Evolutionary conservation across 2,888 invertebrate genomes (phyloP).

Genomic region (Aleiodes alternator): DNA sequence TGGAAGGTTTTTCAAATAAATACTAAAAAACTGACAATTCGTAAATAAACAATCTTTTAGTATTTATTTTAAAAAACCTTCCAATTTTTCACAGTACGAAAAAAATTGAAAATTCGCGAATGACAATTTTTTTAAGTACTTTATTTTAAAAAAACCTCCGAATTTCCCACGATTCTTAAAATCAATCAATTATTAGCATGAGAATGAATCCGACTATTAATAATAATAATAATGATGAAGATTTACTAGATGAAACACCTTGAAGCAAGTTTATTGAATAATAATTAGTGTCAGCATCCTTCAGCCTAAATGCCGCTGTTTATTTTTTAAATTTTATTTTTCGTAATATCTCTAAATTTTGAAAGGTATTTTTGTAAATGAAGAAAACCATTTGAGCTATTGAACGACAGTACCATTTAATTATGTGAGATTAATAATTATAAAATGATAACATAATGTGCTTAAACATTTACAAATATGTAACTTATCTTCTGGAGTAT

Average conservation of each 20-base stretch:
- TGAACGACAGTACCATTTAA: slow-evolving; percentile 30
- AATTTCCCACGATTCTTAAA: no score
- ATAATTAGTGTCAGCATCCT: slow-evolving; percentile 33
- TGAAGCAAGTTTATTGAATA: slow-evolving; percentile 21
- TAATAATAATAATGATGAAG: slow-evolving; percentile 56
- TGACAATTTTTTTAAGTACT: no score
- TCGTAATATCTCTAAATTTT: slow-evolving; percentile 42
- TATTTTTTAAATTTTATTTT: no score
- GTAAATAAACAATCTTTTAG: no score
- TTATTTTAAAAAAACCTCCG: no score
- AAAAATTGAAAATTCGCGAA: no score
- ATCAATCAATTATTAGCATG: not conserved
- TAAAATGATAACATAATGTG: slow-evolving; percentile 20
- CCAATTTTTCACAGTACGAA: no score
- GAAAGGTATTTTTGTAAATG: slow-evolving; percentile 57
- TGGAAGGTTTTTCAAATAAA: no score
- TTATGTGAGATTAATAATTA: slow-evolving; percentile 4
- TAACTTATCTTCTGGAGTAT: slow-evolving; percentile 8
- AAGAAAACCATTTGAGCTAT: slow-evolving; percentile 24
- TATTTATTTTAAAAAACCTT: no score
- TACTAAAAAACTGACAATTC: no score
- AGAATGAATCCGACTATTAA: no score
- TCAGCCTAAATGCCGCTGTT: not conserved
- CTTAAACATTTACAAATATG: slow-evolving; percentile 10
- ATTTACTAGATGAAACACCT: slow-evolving; percentile 53